Base-by-base conservation (phyloP, 2,888 invertebrate genomes). In the Rhagonycha lutea region DNA sequence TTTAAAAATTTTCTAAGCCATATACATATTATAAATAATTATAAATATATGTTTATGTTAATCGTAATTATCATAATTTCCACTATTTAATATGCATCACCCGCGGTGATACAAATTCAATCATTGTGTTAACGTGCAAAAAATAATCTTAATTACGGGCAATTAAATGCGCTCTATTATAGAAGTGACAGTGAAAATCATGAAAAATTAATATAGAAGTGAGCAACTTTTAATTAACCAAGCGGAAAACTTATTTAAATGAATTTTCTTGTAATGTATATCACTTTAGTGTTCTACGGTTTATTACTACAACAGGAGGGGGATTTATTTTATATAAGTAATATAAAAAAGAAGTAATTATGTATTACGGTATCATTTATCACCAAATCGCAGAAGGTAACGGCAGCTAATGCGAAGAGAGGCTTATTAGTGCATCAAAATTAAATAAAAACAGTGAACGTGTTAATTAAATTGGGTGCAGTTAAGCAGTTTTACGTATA, bases 261-360 rank as follows among this genome's bases (percentile, higher is more conserved):
- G 11, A n/a, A 65, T 24, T 65, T 65, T 65, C 63, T 65, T 65
- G 12, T n/a, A 65, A 65, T 26, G 24, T 65, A 65, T 65, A 65
- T 65, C 26, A 65, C 26, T 65, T 65, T 65, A 24, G 63, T 65
- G 18, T 62, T 72, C 72, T 72, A 76, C 75, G 75, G 75, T 71
- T 61, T 18, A 14, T 29, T 61, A n/a, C 14, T 24, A 28, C 3
- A 60, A 24, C 68, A 68, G 71, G 32, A 29, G 75, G 75, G 75
- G 47, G 75, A 65, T 67, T 61, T 47, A 26, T 47, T 47, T 47
- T 47, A 47, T 47, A 47, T 47, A 47, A n/a, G 47, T 68, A 26
- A 74, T 74, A 72, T 75, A 75, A 68, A 75, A 71, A 68, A 71
- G 71, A 75, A 75, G 62, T 75, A 70, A 61, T 60, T 70, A 70